Evolutionary conservation across 1,140 invertebrate species (phyloP).

Genomic region (Pseudachorutes palmiensis): DNA sequence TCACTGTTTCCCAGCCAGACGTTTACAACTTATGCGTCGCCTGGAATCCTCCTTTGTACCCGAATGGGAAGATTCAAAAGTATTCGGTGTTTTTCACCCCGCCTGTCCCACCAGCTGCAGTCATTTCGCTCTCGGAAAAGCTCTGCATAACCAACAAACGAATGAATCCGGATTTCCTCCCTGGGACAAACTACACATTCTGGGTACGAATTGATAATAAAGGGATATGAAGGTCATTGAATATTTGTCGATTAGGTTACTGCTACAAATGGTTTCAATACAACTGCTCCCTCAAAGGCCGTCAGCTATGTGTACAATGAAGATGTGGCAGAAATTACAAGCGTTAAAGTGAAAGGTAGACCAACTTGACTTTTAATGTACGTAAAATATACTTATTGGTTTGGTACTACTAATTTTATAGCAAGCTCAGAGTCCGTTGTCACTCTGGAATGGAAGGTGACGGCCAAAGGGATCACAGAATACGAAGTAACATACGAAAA

Average conservation of each 20-base stretch:
- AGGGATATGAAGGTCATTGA: slow-evolving; percentile 15
- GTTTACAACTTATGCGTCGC: slow-evolving; percentile 54
- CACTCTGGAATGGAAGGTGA: background rate
- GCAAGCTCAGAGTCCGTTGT: background rate
- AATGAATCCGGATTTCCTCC: slow-evolving; percentile 52
- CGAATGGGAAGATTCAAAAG: slow-evolving; percentile 54
- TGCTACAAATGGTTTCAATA: slow-evolving; percentile 53
- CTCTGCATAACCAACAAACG: slow-evolving; percentile 42
- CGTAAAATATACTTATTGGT: slow-evolving; percentile 1
- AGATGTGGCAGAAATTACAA: slow-evolving; percentile 41
- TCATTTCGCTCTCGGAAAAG: slow-evolving; percentile 33
- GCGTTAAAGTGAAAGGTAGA: slow-evolving; percentile 46
- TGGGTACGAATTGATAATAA: slow-evolving; percentile 50
- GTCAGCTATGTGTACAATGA: slow-evolving; percentile 26
- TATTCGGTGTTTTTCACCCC: slow-evolving; percentile 59
- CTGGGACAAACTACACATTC: slow-evolving; percentile 59
- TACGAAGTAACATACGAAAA: background rate
- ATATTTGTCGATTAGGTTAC: slow-evolving; percentile 48
- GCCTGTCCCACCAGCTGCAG: slow-evolving; percentile 45
- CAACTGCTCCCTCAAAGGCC: slow-evolving; percentile 50
- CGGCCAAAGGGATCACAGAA: slow-evolving; percentile 46
- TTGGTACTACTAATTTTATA: background rate
- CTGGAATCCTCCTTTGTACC: slow-evolving; percentile 56
- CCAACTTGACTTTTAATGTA: background rate
- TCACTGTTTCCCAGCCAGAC: slow-evolving; percentile 56